A percentile compares a stretch with the other conserved stretches of the same genome.
phyloP scores from a whole-genome alignment of 2,797 vertebrate genomes.

The Pseudotriccus pelzelni region DNA sequence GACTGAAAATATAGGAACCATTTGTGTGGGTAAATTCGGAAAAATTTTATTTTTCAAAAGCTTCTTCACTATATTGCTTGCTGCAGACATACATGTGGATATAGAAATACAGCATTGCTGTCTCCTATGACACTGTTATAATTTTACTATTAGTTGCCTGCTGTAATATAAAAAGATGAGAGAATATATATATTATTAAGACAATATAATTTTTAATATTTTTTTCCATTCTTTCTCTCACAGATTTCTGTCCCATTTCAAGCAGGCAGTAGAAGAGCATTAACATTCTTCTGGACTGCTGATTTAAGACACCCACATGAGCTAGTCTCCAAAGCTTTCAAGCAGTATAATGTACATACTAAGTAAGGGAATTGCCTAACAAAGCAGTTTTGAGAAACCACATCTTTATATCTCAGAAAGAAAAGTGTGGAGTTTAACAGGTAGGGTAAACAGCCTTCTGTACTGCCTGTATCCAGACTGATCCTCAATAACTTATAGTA shows the following conservation, averaged over 20 bases:
- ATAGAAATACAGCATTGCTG: background rate
- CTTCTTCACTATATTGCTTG: background rate
- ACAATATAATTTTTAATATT: background rate
- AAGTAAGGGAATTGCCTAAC: background rate
- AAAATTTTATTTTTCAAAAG: background rate
- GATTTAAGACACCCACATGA: background rate
- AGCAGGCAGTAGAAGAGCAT: background rate
- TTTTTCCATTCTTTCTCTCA: background rate
- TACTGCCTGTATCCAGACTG: background rate
- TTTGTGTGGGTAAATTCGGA: background rate
- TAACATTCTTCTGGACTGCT: slow-evolving; percentile 24
- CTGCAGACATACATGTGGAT: background rate
- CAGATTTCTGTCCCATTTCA: background rate
- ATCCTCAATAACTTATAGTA: background rate
- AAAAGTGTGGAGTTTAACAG: background rate
- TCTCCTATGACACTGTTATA: background rate
- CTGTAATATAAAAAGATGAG: background rate
- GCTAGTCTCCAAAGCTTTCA: background rate
- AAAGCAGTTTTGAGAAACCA: slow-evolving; percentile 3
- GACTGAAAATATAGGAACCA: background rate
- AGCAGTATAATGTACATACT: background rate
- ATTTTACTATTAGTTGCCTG: background rate
- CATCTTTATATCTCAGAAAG: background rate
- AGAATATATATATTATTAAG: background rate
- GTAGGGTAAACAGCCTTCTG: background rate